These are phyloP conservation scores for Syrista parreyssii DNA, from an alignment of 2,888 invertebrate species.

Conservation along the genomic window DNA sequence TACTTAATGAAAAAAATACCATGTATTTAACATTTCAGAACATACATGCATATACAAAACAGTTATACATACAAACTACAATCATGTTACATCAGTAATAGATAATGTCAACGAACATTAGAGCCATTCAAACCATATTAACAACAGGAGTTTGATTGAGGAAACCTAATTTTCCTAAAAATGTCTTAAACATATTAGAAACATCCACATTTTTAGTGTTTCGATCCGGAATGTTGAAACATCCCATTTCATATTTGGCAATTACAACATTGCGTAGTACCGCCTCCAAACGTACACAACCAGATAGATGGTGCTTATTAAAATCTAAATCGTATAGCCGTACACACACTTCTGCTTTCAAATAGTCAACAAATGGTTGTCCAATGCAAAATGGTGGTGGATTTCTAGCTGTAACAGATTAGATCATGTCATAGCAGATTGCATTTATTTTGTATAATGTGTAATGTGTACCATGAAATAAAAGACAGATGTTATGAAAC, in stretches of 20 bases:
- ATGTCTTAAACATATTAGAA: neutral
- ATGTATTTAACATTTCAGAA: no score
- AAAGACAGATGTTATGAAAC: no score
- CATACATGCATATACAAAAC: no score
- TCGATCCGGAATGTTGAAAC: slow-evolving; percentile 32
- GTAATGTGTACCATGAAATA: no score
- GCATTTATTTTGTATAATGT: slow-evolving; percentile 2
- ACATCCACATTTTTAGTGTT: neutral
- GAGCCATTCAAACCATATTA: slow-evolving; percentile 20
- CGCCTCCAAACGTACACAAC: slow-evolving; percentile 44
- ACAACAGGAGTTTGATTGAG: slow-evolving; percentile 19
- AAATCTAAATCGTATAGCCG: slow-evolving; percentile 47
- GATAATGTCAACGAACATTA: no score
- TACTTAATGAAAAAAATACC: no score
- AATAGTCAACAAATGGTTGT: slow-evolving; percentile 42
- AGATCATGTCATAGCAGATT: neutral
- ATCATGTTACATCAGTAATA: no score
- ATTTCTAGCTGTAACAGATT: slow-evolving; percentile 42
- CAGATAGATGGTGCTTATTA: slow-evolving; percentile 36
- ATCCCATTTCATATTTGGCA: slow-evolving; percentile 42
- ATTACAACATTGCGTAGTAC: slow-evolving; percentile 23
- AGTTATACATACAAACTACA: no score
- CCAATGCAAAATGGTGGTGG: slow-evolving; percentile 56
- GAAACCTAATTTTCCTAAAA: slow-evolving; percentile 8
- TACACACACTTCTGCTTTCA: slow-evolving; percentile 44